Evolutionary conservation across 2,113 vertebrate genomes (phyloP), one percentile per base, ranked within the genome.

Genomic region (Mormoops blainvillei): DNA sequence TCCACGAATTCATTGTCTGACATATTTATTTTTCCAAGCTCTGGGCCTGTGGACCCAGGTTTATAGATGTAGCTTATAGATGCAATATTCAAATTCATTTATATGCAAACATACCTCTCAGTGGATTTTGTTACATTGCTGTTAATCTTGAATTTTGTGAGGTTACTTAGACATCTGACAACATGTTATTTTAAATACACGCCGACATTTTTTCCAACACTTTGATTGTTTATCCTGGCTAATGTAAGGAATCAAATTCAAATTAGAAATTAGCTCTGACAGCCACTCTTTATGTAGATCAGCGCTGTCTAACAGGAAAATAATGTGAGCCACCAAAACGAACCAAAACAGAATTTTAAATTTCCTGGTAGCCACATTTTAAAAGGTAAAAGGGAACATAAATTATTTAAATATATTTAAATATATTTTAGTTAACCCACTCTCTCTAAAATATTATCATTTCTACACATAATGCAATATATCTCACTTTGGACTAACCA

Each of bases 51-150:
- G 74, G 50, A 82, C 33, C 81, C 38, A 74, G 18, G 68, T 87
- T 87, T 95, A 87, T 63, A 87, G 45, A 80, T 87, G 50, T 74
- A 90, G 65, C 71, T 86, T 86, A 93, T 56, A 93, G 74, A 83
- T 82, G 61, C 19, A 63, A 26, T 63, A 52, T 50, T 86, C 33
- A n/a, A 89, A 74, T 91, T 93, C 68, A 93, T 87, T 90, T 93
- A 67, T 77, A 95, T 58, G 71, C 77, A 94, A 82, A 43, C 74
- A 63, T 81, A 86, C 11, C 5, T 78, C 68, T 87, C 86, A 43
- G 68, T 92, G 82, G 82, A 87, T 86, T 96, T 93, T 85, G 77
- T 45, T 52, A 58, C 78, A 50, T 73, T 96, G 91, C 58, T 82
- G 67, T 82, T 84, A 38, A 85, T 89, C 65, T 91, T 71, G 43